Base-by-base conservation (phyloP, 2,113 vertebrate genomes). In the Dipodomys spectabilis region DNA sequence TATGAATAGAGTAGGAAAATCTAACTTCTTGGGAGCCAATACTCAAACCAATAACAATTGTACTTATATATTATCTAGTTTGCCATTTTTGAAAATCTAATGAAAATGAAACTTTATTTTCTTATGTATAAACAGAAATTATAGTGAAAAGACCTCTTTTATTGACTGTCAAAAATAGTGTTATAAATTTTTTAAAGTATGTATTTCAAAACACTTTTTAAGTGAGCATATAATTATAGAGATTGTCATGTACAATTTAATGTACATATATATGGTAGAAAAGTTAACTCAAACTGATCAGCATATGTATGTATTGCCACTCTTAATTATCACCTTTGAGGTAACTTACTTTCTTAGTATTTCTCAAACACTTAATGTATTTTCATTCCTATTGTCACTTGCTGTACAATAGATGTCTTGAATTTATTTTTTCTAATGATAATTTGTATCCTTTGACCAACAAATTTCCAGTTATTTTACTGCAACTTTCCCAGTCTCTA, bases 71-170 rank as follows among this genome's bases (percentile, higher is more conserved):
- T 93, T 27, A 82, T n/a, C 19, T 68, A 82, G 28, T 11, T 84
- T 72, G n/a, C 20, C 79, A 67, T 77, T 94, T 89, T 91, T 84
- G 20, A 88, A 90, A 93, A 49, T 3, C 6, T 57, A 57, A 49
- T 49, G 12, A 69, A 69, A 86, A 73, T 22, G 3, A 3, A 32
- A 64, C 23, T 39, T 39, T 15, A 19, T 1, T 84, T n/a, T 53
- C 44, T 93, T 8, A 77, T 81, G 45, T 80, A 30, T 39, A 30
- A 74, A 75, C 68, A 91, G 93, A 90, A 6, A 16, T 67, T 71
- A 74, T 0, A 84, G 25, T 23, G 78, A 69, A 85, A 92, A 68
- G 9, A 30, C 7, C 73, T 88, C 20, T 77, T 80, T 78, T 69
- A 30, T 78, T 88, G 82, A 2, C 11, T 86, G 2, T 32, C 71